Evolutionary conservation across 2,888 invertebrate genomes (phyloP).

Genomic region (Macrophya annulata): DNA sequence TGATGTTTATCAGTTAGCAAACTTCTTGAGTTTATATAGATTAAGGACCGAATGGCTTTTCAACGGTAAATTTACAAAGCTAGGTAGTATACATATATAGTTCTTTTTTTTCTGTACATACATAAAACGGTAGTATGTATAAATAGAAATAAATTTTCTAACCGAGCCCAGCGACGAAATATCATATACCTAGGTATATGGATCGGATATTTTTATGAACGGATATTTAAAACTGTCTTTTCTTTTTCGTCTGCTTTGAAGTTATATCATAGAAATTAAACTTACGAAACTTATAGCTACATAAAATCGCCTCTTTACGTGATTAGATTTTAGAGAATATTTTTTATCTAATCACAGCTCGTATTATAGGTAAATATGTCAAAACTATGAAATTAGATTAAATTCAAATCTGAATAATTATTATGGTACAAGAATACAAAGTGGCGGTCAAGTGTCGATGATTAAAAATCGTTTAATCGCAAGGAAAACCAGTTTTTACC

Average conservation of each 20-base stretch:
- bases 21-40: neutral
- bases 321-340: neutral
- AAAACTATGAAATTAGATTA: neutral
- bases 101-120: too few relatives aligned
- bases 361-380: neutral
- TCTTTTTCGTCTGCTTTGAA: neutral
- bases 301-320: too few relatives aligned
- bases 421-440: neutral
- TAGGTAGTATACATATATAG: too few relatives aligned
- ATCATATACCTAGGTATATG: neutral
- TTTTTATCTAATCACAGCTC: neutral
- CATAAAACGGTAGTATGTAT: neutral
- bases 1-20: neutral
- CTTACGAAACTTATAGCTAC: too few relatives aligned
- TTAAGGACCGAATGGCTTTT: neutral
- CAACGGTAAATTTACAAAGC: neutral
- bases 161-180: neutral
- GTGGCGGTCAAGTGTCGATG: neutral
- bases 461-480: conserved; percentile 9
- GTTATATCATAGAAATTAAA: neutral
- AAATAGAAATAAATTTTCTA: conserved; percentile 3
- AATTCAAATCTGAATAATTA: neutral
- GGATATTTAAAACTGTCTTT: neutral
- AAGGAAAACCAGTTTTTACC: neutral
- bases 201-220: neutral